Evolutionary conservation across 2,797 vertebrate species (phyloP).

Genomic region (Esox masquinongy): DNA sequence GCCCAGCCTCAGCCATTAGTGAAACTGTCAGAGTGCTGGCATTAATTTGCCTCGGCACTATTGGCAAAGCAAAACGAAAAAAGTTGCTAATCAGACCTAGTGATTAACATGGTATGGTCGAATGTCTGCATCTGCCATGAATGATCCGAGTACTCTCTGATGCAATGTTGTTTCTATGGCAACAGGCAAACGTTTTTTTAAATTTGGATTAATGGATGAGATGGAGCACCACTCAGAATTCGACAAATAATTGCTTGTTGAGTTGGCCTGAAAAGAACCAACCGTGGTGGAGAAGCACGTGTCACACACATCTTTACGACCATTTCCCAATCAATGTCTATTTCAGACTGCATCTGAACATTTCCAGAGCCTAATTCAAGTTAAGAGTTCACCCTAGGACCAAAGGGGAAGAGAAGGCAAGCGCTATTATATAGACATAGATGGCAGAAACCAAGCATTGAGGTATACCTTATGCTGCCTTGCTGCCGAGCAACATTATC

Average conservation of each 20-base stretch:
- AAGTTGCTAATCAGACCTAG: slow-evolving; percentile 32
- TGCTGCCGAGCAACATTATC: slow-evolving; percentile 17
- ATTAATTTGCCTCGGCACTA: slow-evolving; percentile 37
- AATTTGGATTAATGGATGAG: not conserved
- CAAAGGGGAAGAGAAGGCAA: not conserved
- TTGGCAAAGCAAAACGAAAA: slow-evolving; percentile 23
- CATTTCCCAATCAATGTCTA: not conserved
- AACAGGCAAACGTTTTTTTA: not conserved
- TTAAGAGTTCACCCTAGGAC: not conserved
- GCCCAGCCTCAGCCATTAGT: slow-evolving; percentile 21
- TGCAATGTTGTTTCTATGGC: slow-evolving; percentile 30
- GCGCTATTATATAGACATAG: not conserved
- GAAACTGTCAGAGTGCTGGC: slow-evolving; percentile 35
- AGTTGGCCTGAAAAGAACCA: not conserved
- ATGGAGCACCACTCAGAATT: not conserved
- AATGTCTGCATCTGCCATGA: slow-evolving; percentile 36
- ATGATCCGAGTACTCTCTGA: slow-evolving; percentile 17
- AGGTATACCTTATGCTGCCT: not conserved
- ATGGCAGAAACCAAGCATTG: not conserved
- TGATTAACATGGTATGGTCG: slow-evolving; percentile 39
- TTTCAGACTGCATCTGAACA: not conserved
- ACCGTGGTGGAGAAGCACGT: not conserved
- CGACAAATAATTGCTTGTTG: not conserved
- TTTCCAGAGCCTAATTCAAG: not conserved
- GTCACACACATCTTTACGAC: not conserved